A percentile compares a stretch with the other conserved stretches of the same genome.
phyloP scores from a whole-genome alignment of 2,113 vertebrate genomes.

The Nothoprocta pentlandii region DNA sequence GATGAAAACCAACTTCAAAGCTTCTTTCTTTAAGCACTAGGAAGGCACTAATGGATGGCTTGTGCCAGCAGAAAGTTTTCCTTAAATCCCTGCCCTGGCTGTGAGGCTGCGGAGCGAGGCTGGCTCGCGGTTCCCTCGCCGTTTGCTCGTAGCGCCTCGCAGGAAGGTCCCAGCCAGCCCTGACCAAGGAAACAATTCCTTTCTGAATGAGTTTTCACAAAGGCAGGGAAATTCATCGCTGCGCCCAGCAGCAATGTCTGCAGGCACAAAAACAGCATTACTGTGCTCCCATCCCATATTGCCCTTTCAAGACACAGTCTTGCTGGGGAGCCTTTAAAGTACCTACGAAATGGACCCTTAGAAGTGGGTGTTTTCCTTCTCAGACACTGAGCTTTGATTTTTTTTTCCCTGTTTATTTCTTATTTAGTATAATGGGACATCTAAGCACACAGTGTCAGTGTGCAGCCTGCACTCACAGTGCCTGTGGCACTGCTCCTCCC shows the following conservation, averaged over 20 bases:
- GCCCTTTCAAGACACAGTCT: not conserved
- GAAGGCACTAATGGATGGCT: not conserved
- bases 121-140: not conserved
- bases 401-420: no score
- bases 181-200: not conserved
- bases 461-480: not conserved
- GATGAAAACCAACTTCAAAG: not conserved
- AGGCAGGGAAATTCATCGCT: accelerated
- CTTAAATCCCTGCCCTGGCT: not conserved
- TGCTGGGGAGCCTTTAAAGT: not conserved
- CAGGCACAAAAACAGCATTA: not conserved
- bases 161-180: not conserved
- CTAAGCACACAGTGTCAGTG: not conserved
- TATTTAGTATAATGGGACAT: accelerated
- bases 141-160: not conserved
- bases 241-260: not conserved
- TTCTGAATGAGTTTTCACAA: not conserved
- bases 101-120: not conserved
- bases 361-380: not conserved
- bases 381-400: not conserved
- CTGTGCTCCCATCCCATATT: not conserved
- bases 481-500: not conserved
- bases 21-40: not conserved
- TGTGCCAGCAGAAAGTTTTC: not conserved
- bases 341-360: not conserved